Evolutionary conservation across 1,140 invertebrate species (phyloP).

Genomic region (Pinna nobilis): DNA sequence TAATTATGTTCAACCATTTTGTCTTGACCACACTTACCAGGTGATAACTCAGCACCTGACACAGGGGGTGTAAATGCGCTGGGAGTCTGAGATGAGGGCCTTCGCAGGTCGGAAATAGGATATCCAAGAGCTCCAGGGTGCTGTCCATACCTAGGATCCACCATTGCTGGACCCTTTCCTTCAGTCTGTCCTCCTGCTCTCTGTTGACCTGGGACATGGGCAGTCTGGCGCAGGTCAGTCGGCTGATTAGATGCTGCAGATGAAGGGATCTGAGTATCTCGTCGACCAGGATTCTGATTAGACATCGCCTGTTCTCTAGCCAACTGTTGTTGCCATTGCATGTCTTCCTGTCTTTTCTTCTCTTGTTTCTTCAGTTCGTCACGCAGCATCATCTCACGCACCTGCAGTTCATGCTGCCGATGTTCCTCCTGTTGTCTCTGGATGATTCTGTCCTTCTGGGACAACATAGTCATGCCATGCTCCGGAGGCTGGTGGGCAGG

Average conservation of each 20-base stretch:
- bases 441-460: conserved; percentile 21
- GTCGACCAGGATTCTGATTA: conserved; percentile 3
- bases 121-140: conserved; percentile 14
- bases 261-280: background rate
- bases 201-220: conserved; percentile 29
- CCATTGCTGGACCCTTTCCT: background rate
- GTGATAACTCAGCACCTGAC: conserved; percentile 28
- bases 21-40: no score
- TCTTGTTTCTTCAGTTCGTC: conserved; percentile 39
- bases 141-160: conserved; percentile 37
- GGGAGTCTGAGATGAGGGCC: conserved; percentile 37
- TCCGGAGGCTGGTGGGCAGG: conserved; percentile 52
- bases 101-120: conserved; percentile 39
- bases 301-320: conserved; percentile 15
- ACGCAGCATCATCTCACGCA: conserved; percentile 23
- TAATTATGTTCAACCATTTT: no score
- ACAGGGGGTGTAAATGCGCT: conserved; percentile 51
- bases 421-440: conserved; percentile 13
- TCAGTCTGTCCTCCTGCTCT: conserved; percentile 19
- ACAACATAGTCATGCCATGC: conserved; percentile 12
- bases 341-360: conserved; percentile 35
- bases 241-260: conserved; percentile 3
- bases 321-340: conserved; percentile 25
- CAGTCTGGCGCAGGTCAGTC: conserved; percentile 36
- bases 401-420: conserved; percentile 26